phyloP scores from a whole-genome alignment of 2,797 vertebrate genomes.

The Cygnus olor region DNA sequence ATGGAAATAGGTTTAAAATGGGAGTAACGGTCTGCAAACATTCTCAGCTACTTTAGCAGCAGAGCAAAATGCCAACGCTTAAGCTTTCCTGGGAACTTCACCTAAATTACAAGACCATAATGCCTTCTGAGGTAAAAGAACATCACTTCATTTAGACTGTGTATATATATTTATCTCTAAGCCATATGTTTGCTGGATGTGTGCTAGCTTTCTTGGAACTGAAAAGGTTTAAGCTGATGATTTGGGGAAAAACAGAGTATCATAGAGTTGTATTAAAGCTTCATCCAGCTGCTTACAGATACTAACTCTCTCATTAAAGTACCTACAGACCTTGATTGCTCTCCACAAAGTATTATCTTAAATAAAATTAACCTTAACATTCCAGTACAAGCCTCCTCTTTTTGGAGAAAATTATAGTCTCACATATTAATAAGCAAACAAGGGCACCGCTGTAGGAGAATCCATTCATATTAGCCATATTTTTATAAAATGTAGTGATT shows the following conservation, averaged over 20 bases:
- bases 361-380: background rate
- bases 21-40: background rate
- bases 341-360: background rate
- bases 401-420: background rate
- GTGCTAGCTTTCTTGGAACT: conserved; percentile 16
- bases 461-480: background rate
- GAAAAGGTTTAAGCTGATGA: conserved; percentile 18
- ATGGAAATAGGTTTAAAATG: background rate
- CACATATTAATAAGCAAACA: background rate
- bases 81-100: background rate
- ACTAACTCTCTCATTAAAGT: background rate
- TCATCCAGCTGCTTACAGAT: background rate
- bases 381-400: background rate
- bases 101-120: conserved; percentile 5
- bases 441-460: background rate
- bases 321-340: background rate
- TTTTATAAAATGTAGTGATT: background rate
- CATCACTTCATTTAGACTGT: conserved; percentile 16
- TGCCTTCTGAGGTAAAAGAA: conserved; percentile 3
- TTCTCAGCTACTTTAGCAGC: conserved; percentile 7
- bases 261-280: background rate
- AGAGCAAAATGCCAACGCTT: background rate
- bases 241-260: background rate
- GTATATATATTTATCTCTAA: conserved; percentile 1
- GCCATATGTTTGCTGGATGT: conserved; percentile 35